A percentile compares a stretch with the other conserved stretches of the same genome.
Evolutionary conservation across 30 jellyfish, hydroid and myxozoan genomes (phyloP).

Genomic region (Aurelia sp.): DNA sequence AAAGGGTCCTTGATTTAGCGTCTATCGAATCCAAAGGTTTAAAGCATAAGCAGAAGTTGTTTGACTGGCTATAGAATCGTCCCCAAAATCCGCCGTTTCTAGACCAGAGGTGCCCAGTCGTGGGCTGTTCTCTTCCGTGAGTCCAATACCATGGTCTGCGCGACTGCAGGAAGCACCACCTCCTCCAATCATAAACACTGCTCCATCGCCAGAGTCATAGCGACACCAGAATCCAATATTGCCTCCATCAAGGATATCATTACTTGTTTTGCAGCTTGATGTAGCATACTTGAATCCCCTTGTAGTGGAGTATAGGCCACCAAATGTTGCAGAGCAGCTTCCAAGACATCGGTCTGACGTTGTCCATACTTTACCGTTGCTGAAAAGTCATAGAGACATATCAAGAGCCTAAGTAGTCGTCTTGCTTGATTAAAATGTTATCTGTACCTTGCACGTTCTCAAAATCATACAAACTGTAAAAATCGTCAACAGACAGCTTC

Average conservation of each 20-base stretch:
- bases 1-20: background rate
- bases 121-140: constrained; percentile 55
- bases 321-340: constrained; percentile 43
- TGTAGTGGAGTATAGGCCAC: constrained; percentile 9
- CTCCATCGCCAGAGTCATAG: constrained; percentile 60
- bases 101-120: constrained; percentile 7
- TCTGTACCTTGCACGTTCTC: too few relatives aligned
- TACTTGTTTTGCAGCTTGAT: constrained; percentile 9
- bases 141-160: constrained; percentile 75
- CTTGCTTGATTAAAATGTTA: too few relatives aligned
- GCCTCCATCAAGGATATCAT: constrained; percentile 40
- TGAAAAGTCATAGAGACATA: background rate
- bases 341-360: constrained; percentile 21
- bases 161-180: constrained; percentile 55
- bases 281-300: constrained; percentile 48
- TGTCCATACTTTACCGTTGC: constrained; percentile 44
- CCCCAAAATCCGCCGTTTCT: constrained; percentile 37
- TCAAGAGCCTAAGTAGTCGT: too few relatives aligned
- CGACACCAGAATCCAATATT: constrained; percentile 71
- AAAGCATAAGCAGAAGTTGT: constrained; percentile 34
- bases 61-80: constrained; percentile 2
- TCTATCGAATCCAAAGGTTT: constrained; percentile 55
- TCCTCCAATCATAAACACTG: constrained; percentile 72
- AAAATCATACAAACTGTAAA: too few relatives aligned
- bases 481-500: too few relatives aligned